A percentile compares a stretch with the other conserved stretches of the same genome.
Evolutionary conservation across 1,140 invertebrate genomes (phyloP).

Genomic region (Mylabris phalerata): DNA sequence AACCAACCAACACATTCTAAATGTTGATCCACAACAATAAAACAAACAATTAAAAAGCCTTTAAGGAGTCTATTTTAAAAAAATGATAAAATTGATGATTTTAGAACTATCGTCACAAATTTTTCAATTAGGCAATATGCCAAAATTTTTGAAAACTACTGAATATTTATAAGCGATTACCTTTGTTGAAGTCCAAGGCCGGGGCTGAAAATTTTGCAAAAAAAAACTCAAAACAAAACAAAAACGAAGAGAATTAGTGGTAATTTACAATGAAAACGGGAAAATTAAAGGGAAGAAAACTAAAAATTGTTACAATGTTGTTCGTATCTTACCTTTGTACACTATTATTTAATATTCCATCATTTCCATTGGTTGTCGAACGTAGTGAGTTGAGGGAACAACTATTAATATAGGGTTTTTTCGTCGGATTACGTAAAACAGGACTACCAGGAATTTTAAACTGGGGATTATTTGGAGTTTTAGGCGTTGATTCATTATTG

Average conservation of each 20-base stretch:
- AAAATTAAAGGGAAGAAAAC: too few relatives aligned
- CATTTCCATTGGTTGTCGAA: constrained; percentile 16
- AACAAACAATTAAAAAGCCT: not conserved
- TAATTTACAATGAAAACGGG: not conserved
- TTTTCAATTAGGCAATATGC: too few relatives aligned
- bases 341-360: constrained; percentile 11
- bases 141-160: too few relatives aligned
- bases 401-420: constrained; percentile 5
- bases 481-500: constrained; percentile 19
- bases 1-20: not conserved
- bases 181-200: constrained; percentile 27
- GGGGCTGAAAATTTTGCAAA: constrained; percentile 26
- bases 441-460: constrained; percentile 25
- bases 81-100: not conserved
- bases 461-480: constrained; percentile 8
- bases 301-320: too few relatives aligned
- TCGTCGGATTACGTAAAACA: constrained; percentile 11
- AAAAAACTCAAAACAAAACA: constrained; percentile 8
- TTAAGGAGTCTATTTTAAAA: not conserved
- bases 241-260: constrained; percentile 6
- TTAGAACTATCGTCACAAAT: not conserved
- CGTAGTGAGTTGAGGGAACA: constrained; percentile 24
- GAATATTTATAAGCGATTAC: too few relatives aligned
- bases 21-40: not conserved
- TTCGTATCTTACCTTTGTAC: constrained; percentile 22